Conservation (phyloP, 2,888 invertebrate species). For the Zaprionus bogoriensis region DNA sequence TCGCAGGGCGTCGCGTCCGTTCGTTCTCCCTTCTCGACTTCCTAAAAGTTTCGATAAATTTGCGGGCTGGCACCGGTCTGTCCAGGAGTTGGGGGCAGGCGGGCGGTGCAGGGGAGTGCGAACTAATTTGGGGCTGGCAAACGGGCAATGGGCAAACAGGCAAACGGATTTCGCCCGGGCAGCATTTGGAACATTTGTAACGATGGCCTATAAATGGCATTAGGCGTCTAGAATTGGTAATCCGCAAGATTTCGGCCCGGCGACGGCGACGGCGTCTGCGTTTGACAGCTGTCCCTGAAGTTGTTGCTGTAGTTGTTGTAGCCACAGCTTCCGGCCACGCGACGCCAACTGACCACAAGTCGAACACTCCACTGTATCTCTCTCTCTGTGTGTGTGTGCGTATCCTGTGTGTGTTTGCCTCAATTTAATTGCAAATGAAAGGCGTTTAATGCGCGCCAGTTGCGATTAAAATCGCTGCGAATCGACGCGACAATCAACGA, state of each 20-base stretch:
- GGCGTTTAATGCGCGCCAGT: slow-evolving; percentile 68
- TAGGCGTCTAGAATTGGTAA: slow-evolving; percentile 78
- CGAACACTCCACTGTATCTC: slow-evolving; percentile 31
- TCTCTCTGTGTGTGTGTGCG: slow-evolving; percentile 17
- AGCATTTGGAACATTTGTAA: slow-evolving; percentile 75
- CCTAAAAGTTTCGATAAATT: slow-evolving; percentile 68
- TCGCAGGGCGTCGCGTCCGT: slow-evolving; percentile 24
- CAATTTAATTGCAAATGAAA: slow-evolving; percentile 77
- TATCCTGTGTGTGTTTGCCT: slow-evolving; percentile 31
- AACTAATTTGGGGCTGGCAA: slow-evolving; percentile 60
- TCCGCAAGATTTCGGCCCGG: slow-evolving; percentile 70
- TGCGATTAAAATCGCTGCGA: slow-evolving; percentile 74
- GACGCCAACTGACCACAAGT: slow-evolving; percentile 67
- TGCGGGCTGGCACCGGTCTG: slow-evolving; percentile 23
- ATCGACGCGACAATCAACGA: slow-evolving; percentile 67
- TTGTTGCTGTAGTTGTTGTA: slow-evolving; percentile 17
- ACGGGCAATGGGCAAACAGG: background rate
- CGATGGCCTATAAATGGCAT: slow-evolving; percentile 76
- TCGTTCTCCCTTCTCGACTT: slow-evolving; percentile 6
- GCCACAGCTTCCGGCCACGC: slow-evolving; percentile 59
- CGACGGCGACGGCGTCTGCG: slow-evolving; percentile 32
- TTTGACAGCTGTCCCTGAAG: slow-evolving; percentile 41
- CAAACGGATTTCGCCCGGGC: slow-evolving; percentile 30
- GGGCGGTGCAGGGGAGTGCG: slow-evolving; percentile 33
- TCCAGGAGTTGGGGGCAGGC: background rate